Base-by-base conservation (phyloP, 2,113 vertebrate genomes). In the Castor canadensis region DNA sequence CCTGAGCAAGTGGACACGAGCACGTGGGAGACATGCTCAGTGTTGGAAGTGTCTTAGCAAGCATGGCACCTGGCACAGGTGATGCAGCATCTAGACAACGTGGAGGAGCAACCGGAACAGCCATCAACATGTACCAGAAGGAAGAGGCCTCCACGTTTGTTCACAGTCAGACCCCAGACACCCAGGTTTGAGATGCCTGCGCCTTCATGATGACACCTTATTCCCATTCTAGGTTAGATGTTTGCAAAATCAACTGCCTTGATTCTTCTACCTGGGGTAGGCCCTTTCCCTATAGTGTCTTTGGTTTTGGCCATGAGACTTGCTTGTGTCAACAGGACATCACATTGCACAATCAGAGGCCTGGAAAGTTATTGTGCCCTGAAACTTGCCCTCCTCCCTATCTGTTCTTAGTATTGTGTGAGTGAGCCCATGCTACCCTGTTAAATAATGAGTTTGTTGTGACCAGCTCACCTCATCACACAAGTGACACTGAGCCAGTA, bases 1-100 rank as follows among this genome's bases (percentile, higher is more conserved):
- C n/a, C n/a, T n/a, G n/a, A n/a, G n/a, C n/a, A n/a, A n/a, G 0
- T 43, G 5, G 7, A 6, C 6, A 12, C 3, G 13, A n/a, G 67
- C 7, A 22, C 32, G 26, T 19, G n/a, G 47, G 35, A 62, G 17
- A 45, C 0, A 0, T 35, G 40, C 16, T 49, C 45, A 20, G 32
- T 24, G 58, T 13, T 3, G 9, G 49, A 2, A 16, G 38, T 10
- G 2, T 24, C 76, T 64, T n/a, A 22, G 54, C 0, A 2, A 67
- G 87, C 26, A 73, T 58, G 71, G 60, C 40, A 4, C 38, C 19
- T 1, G 3, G n/a, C 15, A n/a, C 7, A 20, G 43, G 82, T 13
- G 82, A 9, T 32, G 86, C 32, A 38, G 49, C 69, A 15, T 40
- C 38, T 19, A 13, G 47, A 45, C 1, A 6, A 58, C 8, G 52